A percentile compares a stretch with the other conserved stretches of the same genome.
Evolutionary conservation across 2,888 invertebrate genomes (phyloP).

Genomic region (Stomorhina lunata): DNA sequence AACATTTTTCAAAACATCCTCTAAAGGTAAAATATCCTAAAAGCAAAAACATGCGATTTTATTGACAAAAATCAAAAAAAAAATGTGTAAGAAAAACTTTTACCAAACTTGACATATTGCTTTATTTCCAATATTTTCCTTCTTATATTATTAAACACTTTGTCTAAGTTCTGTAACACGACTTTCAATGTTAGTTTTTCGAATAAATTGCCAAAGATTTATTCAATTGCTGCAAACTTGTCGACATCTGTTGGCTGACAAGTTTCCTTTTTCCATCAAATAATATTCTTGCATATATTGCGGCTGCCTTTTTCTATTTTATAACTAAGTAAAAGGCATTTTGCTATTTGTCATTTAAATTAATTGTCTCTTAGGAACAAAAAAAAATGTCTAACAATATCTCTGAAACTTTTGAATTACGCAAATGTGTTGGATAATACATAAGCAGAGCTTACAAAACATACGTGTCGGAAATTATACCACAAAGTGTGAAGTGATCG

Average conservation of each 20-base stretch:
- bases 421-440: too few species aligned
- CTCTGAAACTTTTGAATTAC: not conserved
- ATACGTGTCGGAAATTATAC: not conserved
- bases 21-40: not conserved
- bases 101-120: conserved; percentile 42
- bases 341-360: conserved; percentile 37
- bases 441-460: too few species aligned
- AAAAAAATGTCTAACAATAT: not conserved
- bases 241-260: not conserved
- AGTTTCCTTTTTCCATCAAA: not conserved
- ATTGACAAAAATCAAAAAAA: conserved; percentile 1
- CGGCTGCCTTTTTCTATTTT: conserved; percentile 1
- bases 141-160: not conserved
- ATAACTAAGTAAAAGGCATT: not conserved
- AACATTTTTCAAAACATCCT: not conserved
- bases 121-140: not conserved
- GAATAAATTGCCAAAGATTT: conserved; percentile 24
- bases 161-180: conserved; percentile 8
- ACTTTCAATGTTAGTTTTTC: conserved; percentile 35
- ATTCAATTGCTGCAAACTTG: conserved; percentile 17
- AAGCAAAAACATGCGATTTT: not conserved
- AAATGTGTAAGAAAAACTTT: not conserved
- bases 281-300: not conserved
- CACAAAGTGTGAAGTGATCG: too few species aligned
- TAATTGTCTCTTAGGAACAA: conserved; percentile 23